Evolutionary conservation across 1,140 invertebrate genomes (phyloP).

Genomic region (Sycobia sp.): DNA sequence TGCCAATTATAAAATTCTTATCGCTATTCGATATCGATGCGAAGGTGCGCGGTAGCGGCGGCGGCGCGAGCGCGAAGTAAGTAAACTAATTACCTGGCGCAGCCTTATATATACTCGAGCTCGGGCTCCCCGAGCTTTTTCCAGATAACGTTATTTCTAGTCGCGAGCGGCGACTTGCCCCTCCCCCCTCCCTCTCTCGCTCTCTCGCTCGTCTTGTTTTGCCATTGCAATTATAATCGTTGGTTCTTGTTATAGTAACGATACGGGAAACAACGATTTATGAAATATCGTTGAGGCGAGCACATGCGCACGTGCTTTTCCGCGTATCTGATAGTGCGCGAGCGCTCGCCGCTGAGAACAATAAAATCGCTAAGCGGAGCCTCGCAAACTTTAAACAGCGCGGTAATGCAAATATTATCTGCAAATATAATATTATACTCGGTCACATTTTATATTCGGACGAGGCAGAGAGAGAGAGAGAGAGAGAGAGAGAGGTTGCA

Average conservation of each 20-base stretch:
- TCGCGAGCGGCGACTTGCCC: neutral
- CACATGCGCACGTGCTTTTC: constrained; percentile 27
- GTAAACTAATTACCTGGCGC: constrained; percentile 54
- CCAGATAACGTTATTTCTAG: constrained; percentile 46
- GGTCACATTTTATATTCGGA: neutral
- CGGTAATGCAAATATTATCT: neutral
- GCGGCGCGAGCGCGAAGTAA: constrained; percentile 36
- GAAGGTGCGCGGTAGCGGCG: constrained; percentile 39
- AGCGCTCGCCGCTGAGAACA: neutral
- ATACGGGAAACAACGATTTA: constrained; percentile 39
- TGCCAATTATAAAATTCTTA: constrained; percentile 38
- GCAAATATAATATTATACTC: constrained; percentile 11
- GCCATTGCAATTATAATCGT: constrained; percentile 46
- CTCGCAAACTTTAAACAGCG: constrained; percentile 12
- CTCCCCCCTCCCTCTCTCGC: neutral
- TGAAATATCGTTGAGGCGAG: constrained; percentile 31
- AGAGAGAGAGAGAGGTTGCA: no score
- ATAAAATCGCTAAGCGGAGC: constrained; percentile 11
- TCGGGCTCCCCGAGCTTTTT: constrained; percentile 39
- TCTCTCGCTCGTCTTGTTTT: constrained; percentile 36
- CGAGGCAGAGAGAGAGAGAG: neutral
- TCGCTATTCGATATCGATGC: constrained; percentile 42
- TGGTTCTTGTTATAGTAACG: constrained; percentile 40
- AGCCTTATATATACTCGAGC: no score
- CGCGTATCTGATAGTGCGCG: constrained; percentile 21